A percentile compares a stretch with the other conserved stretches of the same genome.
phyloP scores from a whole-genome alignment of 2,797 vertebrate genomes.

The Phalloptychus januarius region DNA sequence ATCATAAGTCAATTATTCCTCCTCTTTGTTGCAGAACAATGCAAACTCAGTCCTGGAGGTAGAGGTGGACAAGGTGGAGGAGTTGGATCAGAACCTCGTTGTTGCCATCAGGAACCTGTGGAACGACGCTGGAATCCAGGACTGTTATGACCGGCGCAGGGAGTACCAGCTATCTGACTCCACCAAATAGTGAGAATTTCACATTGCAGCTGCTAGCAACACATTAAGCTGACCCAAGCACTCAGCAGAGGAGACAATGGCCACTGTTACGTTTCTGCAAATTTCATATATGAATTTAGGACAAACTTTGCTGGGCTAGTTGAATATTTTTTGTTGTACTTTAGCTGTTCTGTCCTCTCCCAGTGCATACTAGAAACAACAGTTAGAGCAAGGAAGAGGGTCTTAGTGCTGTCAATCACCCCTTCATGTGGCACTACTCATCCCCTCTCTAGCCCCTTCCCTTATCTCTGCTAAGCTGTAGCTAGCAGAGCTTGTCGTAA shows the following conservation, averaged over 20 bases:
- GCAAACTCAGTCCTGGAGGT: slow-evolving; percentile 80
- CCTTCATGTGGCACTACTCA: no score
- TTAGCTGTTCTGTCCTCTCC: no score
- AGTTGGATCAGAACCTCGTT: slow-evolving; percentile 72
- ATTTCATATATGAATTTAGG: background rate
- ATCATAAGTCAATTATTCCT: background rate
- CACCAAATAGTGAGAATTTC: slow-evolving; percentile 84
- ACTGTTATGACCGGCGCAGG: slow-evolving; percentile 84
- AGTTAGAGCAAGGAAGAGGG: no score
- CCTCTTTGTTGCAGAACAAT: slow-evolving; percentile 67
- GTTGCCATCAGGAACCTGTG: slow-evolving; percentile 83
- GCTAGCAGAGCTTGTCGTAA: no score
- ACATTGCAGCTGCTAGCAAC: background rate
- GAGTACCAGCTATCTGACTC: slow-evolving; percentile 89
- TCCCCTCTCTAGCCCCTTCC: no score
- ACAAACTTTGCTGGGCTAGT: background rate
- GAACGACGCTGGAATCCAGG: slow-evolving; percentile 83
- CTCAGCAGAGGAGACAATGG: background rate
- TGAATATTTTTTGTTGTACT: no score
- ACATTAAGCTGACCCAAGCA: background rate
- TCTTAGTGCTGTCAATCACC: no score
- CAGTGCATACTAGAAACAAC: no score
- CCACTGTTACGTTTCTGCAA: background rate
- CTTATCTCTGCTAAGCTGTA: no score
- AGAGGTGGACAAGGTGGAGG: slow-evolving; percentile 84